Evolutionary conservation across 2,113 vertebrate species (phyloP), one percentile per base, ranked within the genome.

Genomic region (Lampris incognitus): DNA sequence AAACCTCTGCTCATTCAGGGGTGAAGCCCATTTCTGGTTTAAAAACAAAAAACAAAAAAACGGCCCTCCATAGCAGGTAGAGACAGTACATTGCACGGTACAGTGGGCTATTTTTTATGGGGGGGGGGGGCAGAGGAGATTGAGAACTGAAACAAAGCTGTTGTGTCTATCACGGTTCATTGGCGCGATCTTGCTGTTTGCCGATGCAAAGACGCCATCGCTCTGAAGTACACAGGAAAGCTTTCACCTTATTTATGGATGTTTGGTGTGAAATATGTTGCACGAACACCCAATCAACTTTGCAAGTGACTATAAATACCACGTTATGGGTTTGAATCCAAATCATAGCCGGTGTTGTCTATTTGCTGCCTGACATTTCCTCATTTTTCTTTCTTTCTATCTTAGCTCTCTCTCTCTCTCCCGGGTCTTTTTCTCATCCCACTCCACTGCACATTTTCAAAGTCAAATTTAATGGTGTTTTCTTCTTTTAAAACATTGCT

Each of bases 1-100:
- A 88, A 78, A 86, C 69, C 56, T 72, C 75, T 85, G 88, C 84
- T 80, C 87, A 81, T 48, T 89, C 87, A 62, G 69, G 85, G 81
- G 74, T 86, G 76, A 2, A 67, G 81, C 57, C 82, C 10, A 72
- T 88, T 88, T 79, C 84, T 81, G 84, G 2, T 69, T 77, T 78
- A 73, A 44, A 87, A 24, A 24, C 24, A 24, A 24, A 24, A 24
- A 24, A 24, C 24, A 24, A 24, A 24, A 79, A 51, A 51, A 54
- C 63, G 59, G 36, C 50, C 49, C 78, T 71, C 74, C 39, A 55
- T 78, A 68, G 69, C 68, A 57, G 77, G 39, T 39, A 49, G 69
- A 63, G 56, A 57, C 71, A 3, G 55, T 6, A 56, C 24, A 24
- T 24, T 24, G 67, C 9, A 68, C 77, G 66, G 69, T 74, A 70